Base-by-base conservation (phyloP, 2,113 vertebrate genomes). In the Desmodus rotundus region DNA sequence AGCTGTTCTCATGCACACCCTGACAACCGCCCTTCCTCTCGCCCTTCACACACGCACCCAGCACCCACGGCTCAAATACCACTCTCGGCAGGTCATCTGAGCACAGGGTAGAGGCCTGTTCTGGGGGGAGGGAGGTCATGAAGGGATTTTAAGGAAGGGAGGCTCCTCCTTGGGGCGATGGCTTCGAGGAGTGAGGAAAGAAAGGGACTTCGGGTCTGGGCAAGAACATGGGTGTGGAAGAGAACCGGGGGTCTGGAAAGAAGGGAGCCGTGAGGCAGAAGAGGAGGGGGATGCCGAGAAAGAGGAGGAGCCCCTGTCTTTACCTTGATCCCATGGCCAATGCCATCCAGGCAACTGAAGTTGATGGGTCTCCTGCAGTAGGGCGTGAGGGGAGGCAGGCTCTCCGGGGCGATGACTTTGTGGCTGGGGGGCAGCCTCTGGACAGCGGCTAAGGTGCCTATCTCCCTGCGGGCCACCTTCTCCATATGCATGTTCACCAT, bases 291-390 rank as follows among this genome's bases (percentile, higher is more conserved):
- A 4, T 5, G 28, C 5, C 54, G n/a, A 8, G 31, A 43, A 90
- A 33, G 36, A 56, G 36, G 26, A 67, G 73, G 41, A 33, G 7
- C 4, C 43, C 56, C 16, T 16, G 11, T 28, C 28, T 97, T 96
- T 96, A 99, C 99, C 99, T 99, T 98, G 78, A 99, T 96, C 38
- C 98, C 98, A 3, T 99, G 99, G 54, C 99, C 99, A 0, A 99
- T 11, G 63, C 97, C 88, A n/a, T 99, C 99, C 97, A 99, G 97
- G 93, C 36, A 50, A 50, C 97, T 97, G 91, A 99, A 99, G 72
- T 98, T 99, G 95, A 99, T 98, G 4, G 99, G 99, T 65, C 76
- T 98, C 87, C 99, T 97, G 54, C 76, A 95, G 95, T 99, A 99
- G 2, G 98, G 98, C 2, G 99, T 98, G 91, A 98, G 96, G 17